Conservation (phyloP, 2,888 invertebrate species). For the Zootermopsis nevadensis region DNA sequence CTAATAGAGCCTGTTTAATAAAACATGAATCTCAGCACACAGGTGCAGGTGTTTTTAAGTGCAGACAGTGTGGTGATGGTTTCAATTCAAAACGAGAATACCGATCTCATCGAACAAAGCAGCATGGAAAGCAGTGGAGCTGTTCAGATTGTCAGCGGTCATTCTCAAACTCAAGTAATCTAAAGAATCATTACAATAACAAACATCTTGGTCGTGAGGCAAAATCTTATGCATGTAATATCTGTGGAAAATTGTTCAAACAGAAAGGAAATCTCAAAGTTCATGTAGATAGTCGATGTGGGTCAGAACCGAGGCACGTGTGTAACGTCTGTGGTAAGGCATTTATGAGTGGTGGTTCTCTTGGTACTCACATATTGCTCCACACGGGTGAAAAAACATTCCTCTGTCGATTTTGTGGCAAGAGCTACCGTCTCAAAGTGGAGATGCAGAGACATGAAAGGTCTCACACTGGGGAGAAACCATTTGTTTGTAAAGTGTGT, state of each 20-base stretch:
- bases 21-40: constrained; percentile 45
- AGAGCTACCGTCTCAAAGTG: constrained; percentile 60
- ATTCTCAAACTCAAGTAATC: constrained; percentile 36
- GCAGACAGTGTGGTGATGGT: constrained; percentile 33
- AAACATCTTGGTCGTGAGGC: constrained; percentile 26
- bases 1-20: constrained; percentile 27
- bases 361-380: constrained; percentile 59
- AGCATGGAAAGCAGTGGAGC: constrained; percentile 20
- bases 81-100: constrained; percentile 35
- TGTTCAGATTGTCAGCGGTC: constrained; percentile 36
- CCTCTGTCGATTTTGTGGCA: constrained; percentile 61
- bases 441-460: constrained; percentile 62
- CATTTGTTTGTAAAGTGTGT: constrained; percentile 65
- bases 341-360: constrained; percentile 59
- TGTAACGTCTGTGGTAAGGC: constrained; percentile 58
- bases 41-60: constrained; percentile 13
- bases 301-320: constrained; percentile 52
- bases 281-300: constrained; percentile 65
- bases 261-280: constrained; percentile 62
- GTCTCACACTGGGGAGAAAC: constrained; percentile 66
- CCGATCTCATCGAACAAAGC: constrained; percentile 28
- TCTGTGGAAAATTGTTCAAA: constrained; percentile 59
- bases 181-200: constrained; percentile 27
- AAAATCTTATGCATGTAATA: constrained; percentile 55
- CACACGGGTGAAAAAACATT: constrained; percentile 58